phyloP scores from a whole-genome alignment of 23 tunicate species.

The Oikopleura dioica region DNA sequence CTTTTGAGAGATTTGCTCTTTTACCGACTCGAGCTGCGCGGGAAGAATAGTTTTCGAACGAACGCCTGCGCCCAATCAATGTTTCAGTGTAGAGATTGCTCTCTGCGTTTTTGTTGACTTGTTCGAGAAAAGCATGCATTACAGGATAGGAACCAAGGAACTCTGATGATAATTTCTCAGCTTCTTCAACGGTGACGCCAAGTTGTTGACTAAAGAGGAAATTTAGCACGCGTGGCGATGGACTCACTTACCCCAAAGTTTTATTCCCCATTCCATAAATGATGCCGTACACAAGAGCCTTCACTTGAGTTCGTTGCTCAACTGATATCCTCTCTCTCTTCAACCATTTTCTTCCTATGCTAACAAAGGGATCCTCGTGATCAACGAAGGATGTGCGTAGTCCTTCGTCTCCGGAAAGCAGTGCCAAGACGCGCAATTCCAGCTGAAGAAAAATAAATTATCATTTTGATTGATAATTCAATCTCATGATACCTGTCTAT shows the following conservation, averaged over 20 bases:
- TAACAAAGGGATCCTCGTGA: constrained; percentile 16
- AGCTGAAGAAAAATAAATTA: constrained; percentile 69
- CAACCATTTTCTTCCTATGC: not conserved
- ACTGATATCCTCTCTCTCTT: not conserved
- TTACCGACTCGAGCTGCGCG: not conserved
- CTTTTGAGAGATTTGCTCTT: not conserved
- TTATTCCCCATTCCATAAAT: constrained; percentile 75
- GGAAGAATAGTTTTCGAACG: not conserved
- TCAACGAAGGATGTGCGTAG: constrained; percentile 18
- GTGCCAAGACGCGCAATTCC: constrained; percentile 71
- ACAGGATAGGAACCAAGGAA: constrained; percentile 26
- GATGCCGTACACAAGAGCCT: constrained; percentile 16
- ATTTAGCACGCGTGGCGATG: constrained; percentile 19
- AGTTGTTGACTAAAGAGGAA: constrained; percentile 43
- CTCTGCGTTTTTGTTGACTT: not conserved
- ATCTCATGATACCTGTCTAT: not conserved
- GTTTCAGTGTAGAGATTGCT: not conserved
- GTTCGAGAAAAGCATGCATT: constrained; percentile 17
- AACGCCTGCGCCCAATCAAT: not conserved
- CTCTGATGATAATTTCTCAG: constrained; percentile 19
- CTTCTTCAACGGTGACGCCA: constrained; percentile 14
- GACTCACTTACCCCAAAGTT: too few relatives aligned
- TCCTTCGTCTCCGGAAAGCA: constrained; percentile 32
- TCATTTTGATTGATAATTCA: too few relatives aligned
- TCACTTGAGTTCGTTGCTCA: not conserved